phyloP scores from a whole-genome alignment of 1,140 invertebrate genomes.

The Drosophila novamexicana region DNA sequence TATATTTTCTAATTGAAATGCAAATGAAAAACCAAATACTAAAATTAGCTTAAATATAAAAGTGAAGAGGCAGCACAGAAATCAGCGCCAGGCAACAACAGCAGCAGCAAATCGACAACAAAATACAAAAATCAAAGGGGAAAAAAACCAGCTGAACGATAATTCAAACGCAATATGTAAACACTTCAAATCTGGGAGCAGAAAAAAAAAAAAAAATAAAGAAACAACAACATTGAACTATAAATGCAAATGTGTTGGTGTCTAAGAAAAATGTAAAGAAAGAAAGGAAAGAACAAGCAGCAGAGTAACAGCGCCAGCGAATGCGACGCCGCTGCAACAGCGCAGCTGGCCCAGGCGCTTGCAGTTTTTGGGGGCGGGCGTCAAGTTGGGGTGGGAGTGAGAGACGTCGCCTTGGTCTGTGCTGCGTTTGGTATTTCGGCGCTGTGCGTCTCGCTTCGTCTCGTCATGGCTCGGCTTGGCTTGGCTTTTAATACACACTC shows the following conservation, averaged over 20 bases:
- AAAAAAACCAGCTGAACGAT: slow-evolving; percentile 52
- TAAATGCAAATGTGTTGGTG: slow-evolving; percentile 45
- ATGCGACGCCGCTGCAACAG: slow-evolving; percentile 14
- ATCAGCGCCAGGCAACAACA: slow-evolving; percentile 32
- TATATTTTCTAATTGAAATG: slow-evolving; percentile 71
- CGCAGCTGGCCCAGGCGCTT: slow-evolving; percentile 22
- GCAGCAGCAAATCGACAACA: slow-evolving; percentile 40
- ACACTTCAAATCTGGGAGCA: slow-evolving; percentile 65
- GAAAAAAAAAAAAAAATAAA: slow-evolving; percentile 32
- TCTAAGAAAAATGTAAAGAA: slow-evolving; percentile 26
- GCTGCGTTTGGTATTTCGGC: slow-evolving; percentile 31
- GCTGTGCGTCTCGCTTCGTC: slow-evolving; percentile 10
- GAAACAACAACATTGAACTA: slow-evolving; percentile 35
- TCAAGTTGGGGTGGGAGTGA: slow-evolving; percentile 1
- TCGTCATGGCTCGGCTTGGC: slow-evolving; percentile 15
- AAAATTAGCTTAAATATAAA: slow-evolving; percentile 78
- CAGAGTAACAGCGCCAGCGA: slow-evolving; percentile 4
- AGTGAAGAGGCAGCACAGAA: slow-evolving; percentile 43
- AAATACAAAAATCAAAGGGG: slow-evolving; percentile 66
- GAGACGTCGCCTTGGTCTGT: slow-evolving; percentile 15
- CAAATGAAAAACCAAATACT: slow-evolving; percentile 75
- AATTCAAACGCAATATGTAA: slow-evolving; percentile 81
- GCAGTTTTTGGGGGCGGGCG: slow-evolving; percentile 4
- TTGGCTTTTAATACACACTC: slow-evolving; percentile 43
- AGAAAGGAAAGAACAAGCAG: slow-evolving; percentile 26